phyloP scores from a whole-genome alignment of 1,140 invertebrate genomes.

The Drosophila leontia region DNA sequence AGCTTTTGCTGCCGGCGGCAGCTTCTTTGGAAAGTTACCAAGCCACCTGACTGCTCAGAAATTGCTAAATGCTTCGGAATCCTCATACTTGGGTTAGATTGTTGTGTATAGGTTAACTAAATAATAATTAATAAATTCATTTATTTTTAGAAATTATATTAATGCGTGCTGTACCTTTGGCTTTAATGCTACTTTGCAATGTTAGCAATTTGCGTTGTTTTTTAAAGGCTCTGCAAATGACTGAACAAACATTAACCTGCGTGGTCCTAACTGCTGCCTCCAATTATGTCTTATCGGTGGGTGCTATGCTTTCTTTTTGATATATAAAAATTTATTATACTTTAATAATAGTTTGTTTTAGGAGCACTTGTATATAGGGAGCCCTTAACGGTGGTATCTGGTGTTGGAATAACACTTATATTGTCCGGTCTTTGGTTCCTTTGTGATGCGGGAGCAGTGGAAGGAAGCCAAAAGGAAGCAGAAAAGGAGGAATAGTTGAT shows the following conservation, averaged over 20 bases:
- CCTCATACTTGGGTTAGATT: conserved; percentile 34
- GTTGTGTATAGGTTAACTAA: too few species aligned
- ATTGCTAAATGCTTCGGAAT: conserved; percentile 13
- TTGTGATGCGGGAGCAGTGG: conserved; percentile 36
- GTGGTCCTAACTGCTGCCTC: conserved; percentile 87
- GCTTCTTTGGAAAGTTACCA: conserved; percentile 77
- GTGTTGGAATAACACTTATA: conserved; percentile 66
- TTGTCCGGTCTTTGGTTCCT: conserved; percentile 74
- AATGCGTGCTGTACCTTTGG: conserved; percentile 67
- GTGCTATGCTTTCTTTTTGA: conserved; percentile 10
- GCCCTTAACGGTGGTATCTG: conserved; percentile 58
- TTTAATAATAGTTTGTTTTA: conserved; percentile 64
- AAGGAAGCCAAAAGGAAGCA: background rate
- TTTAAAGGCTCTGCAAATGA: conserved; percentile 86
- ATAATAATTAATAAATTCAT: background rate
- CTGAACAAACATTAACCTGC: conserved; percentile 86
- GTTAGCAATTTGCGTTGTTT: conserved; percentile 87
- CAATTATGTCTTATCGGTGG: conserved; percentile 87
- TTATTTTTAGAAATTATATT: conserved; percentile 43
- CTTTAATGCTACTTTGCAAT: conserved; percentile 86
- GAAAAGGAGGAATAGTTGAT: conserved; percentile 14
- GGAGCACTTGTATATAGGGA: conserved; percentile 66
- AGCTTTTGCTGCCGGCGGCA: conserved; percentile 73
- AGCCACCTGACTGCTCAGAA: conserved; percentile 55
- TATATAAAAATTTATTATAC: background rate